These are phyloP conservation scores for Carassius carassius DNA, from an alignment of 2,113 vertebrate species.

Conservation along the genomic window DNA sequence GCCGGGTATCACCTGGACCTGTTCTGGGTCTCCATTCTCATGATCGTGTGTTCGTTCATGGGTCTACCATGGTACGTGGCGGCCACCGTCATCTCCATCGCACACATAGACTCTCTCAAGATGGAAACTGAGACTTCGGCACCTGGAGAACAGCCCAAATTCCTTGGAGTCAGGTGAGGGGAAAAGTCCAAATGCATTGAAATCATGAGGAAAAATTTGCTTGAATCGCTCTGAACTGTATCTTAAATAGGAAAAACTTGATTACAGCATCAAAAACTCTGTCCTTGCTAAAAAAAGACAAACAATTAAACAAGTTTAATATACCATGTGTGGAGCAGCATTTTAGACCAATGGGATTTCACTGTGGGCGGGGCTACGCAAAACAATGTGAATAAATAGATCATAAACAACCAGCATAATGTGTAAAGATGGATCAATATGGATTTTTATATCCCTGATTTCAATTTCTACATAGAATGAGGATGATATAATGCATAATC, in stretches of 20 bases:
- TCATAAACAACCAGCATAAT: too few relatives aligned
- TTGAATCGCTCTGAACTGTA: neutral
- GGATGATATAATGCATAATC: too few relatives aligned
- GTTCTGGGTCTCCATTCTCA: constrained; percentile 94
- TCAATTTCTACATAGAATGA: too few relatives aligned
- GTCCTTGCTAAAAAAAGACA: neutral
- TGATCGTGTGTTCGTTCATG: constrained; percentile 95
- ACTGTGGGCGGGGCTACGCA: neutral
- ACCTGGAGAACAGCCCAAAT: constrained; percentile 95
- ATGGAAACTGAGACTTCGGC: constrained; percentile 98
- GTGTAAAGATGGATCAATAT: too few relatives aligned
- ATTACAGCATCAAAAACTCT: neutral
- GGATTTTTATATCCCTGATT: too few relatives aligned
- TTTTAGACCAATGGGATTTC: neutral
- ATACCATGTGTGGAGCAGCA: neutral
- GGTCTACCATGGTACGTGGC: constrained; percentile 97
- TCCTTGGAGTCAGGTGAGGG: constrained; percentile 93
- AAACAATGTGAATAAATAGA: neutral
- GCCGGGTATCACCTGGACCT: constrained; percentile 96
- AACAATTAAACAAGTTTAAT: neutral
- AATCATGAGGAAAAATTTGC: neutral
- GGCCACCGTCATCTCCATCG: constrained; percentile 97
- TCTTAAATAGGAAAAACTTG: neutral
- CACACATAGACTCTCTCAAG: constrained; percentile 96
- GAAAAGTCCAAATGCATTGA: too few relatives aligned